These are phyloP conservation scores for Macrobrachium rosenbergii DNA, from an alignment of 1,140 invertebrate genomes.

Conservation along the genomic window DNA sequence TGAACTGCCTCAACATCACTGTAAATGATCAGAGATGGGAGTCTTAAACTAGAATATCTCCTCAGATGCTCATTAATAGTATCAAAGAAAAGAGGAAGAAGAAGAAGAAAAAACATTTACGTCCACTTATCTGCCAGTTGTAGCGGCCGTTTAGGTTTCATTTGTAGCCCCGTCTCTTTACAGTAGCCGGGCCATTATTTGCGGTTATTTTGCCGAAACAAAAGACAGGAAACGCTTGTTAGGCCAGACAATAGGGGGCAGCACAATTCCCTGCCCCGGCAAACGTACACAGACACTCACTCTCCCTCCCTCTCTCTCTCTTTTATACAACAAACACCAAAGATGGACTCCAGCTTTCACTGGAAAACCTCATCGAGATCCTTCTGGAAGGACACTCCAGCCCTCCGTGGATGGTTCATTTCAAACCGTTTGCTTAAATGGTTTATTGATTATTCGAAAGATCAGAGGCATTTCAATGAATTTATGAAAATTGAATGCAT, in stretches of 20 bases:
- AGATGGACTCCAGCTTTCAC: neutral
- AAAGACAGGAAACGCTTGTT: slow-evolving; percentile 61
- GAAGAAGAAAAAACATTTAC: too few relatives aligned
- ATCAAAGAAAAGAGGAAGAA: too few relatives aligned
- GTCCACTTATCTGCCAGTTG: neutral
- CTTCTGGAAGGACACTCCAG: neutral
- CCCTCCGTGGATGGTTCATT: too few relatives aligned
- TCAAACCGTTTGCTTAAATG: too few relatives aligned
- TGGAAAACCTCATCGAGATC: neutral
- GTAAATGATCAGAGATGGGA: too few relatives aligned
- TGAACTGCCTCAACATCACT: too few relatives aligned
- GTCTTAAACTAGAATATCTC: too few relatives aligned
- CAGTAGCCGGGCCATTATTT: slow-evolving; percentile 62
- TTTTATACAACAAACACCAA: neutral
- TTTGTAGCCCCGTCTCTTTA: slow-evolving; percentile 58
- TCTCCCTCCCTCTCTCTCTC: neutral
- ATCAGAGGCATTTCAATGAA: too few relatives aligned
- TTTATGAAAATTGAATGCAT: too few relatives aligned
- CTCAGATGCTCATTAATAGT: too few relatives aligned
- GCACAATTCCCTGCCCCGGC: slow-evolving; percentile 41
- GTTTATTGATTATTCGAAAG: too few relatives aligned
- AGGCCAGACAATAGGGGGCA: slow-evolving; percentile 43
- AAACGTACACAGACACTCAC: slow-evolving; percentile 42
- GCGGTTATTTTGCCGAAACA: slow-evolving; percentile 63
- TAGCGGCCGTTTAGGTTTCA: slow-evolving; percentile 51